Conservation (phyloP, 1,140 invertebrate species). For the Drosophila aff. region DNA sequence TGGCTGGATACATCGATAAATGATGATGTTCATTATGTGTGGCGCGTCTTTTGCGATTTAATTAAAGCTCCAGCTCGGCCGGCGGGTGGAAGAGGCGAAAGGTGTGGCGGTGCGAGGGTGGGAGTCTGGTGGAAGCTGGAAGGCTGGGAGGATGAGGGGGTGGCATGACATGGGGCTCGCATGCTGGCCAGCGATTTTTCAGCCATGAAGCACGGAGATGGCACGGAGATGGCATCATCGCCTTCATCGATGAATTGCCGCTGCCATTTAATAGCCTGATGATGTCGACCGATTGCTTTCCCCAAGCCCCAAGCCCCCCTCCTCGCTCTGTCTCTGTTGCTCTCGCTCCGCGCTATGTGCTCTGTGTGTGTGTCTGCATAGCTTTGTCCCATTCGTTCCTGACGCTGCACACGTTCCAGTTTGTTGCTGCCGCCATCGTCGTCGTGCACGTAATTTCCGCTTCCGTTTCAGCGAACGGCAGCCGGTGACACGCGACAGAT, state of each 20-base stretch:
- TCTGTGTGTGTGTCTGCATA: background rate
- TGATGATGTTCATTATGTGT: slow-evolving; percentile 77
- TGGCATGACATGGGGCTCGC: slow-evolving; percentile 9
- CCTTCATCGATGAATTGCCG: slow-evolving; percentile 76
- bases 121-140: background rate
- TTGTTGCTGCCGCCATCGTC: slow-evolving; percentile 50
- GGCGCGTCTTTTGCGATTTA: slow-evolving; percentile 77
- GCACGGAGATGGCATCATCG: slow-evolving; percentile 18
- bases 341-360: too few species aligned
- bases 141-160: too few species aligned
- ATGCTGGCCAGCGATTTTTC: slow-evolving; percentile 57
- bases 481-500: slow-evolving; percentile 80
- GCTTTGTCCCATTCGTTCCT: slow-evolving; percentile 24
- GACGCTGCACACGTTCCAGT: slow-evolving; percentile 47
- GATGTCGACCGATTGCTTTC: slow-evolving; percentile 48
- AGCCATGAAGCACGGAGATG: slow-evolving; percentile 7
- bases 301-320: background rate
- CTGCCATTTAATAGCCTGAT: slow-evolving; percentile 61
- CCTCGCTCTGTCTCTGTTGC: background rate
- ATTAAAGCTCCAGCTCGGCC: slow-evolving; percentile 55
- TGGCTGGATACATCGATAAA: slow-evolving; percentile 38
- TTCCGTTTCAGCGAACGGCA: slow-evolving; percentile 78
- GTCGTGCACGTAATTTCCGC: slow-evolving; percentile 80
- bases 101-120: background rate
- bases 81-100: background rate